Conservation (phyloP, 2,888 invertebrate species). For the Oligia fasciuncula region DNA sequence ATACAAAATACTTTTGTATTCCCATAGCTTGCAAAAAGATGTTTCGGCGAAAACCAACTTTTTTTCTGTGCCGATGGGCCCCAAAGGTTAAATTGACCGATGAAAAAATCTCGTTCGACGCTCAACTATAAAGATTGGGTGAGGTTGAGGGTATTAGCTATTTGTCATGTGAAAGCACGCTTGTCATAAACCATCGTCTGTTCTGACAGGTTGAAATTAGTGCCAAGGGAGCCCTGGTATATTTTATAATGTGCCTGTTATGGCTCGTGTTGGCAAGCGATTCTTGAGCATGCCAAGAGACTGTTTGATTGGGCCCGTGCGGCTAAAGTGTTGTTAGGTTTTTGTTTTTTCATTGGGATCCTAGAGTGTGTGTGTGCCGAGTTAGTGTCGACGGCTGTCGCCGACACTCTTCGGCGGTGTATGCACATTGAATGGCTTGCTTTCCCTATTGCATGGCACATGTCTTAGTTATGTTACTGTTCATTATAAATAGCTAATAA, state of each 20-base stretch:
- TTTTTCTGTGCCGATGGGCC: conserved; percentile 44
- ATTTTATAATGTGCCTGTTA: background rate
- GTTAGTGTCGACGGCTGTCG: background rate
- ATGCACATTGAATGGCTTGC: background rate
- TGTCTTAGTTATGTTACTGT: background rate
- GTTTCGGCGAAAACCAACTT: conserved; percentile 52
- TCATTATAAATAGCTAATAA: too few species aligned
- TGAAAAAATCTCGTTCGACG: conserved; percentile 35
- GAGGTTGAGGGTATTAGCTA: conserved; percentile 19
- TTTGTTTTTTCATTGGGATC: background rate
- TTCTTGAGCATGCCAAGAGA: too few species aligned
- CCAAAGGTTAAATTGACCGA: conserved; percentile 54
- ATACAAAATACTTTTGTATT: conserved; percentile 57
- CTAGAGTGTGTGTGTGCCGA: background rate
- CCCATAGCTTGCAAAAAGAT: conserved; percentile 37
- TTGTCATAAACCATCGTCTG: conserved; percentile 23
- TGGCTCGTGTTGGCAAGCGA: background rate
- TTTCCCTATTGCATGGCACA: background rate
- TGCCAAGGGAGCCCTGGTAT: conserved; percentile 7
- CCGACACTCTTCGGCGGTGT: background rate
- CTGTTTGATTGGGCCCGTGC: too few species aligned
- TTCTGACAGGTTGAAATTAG: conserved; percentile 30
- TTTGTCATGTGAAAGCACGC: conserved; percentile 39
- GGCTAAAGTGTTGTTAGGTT: background rate
- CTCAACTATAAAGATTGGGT: conserved; percentile 21